phyloP scores from a whole-genome alignment of 2,888 invertebrate genomes.

The Itoplectis maculator region DNA sequence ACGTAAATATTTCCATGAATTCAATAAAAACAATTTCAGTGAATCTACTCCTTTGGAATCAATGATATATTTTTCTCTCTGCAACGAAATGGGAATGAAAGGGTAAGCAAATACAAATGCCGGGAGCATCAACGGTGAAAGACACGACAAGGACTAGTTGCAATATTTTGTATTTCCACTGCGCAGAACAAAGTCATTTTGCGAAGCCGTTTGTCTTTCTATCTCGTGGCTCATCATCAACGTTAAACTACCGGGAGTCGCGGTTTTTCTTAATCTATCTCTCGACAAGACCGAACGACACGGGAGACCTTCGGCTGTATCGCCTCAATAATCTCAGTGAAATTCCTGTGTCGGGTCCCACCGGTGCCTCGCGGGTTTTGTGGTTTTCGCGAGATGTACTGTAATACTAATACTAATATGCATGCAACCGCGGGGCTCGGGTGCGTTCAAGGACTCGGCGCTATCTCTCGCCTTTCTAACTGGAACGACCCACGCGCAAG shows the following conservation, averaged over 20 bases:
- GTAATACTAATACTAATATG: conserved; percentile 50
- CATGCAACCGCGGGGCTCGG: conserved; percentile 67
- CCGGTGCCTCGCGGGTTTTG: conserved; percentile 72
- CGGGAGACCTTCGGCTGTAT: conserved; percentile 77
- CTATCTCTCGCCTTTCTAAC: conserved; percentile 65
- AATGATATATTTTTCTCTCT: not conserved
- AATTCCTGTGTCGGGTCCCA: conserved; percentile 70
- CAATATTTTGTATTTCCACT: conserved; percentile 45
- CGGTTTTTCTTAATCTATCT: conserved; percentile 79
- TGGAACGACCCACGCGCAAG: conserved; percentile 64
- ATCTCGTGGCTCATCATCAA: conserved; percentile 45
- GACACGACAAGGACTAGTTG: conserved; percentile 37
- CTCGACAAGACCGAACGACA: conserved; percentile 54
- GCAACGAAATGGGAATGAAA: not conserved
- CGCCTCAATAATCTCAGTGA: conserved; percentile 79
- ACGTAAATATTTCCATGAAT: too few relatives aligned
- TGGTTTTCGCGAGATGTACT: conserved; percentile 76
- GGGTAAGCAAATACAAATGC: conserved; percentile 3
- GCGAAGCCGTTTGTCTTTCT: conserved; percentile 20
- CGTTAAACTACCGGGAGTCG: conserved; percentile 67
- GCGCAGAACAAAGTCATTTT: conserved; percentile 33
- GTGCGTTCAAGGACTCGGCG: conserved; percentile 79
- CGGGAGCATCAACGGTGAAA: conserved; percentile 18
- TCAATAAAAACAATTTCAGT: too few relatives aligned
- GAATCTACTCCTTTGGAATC: too few relatives aligned